A percentile compares a stretch with the other conserved stretches of the same genome.
phyloP scores from a whole-genome alignment of 2,888 invertebrate species.

The Saturnia japonica region DNA sequence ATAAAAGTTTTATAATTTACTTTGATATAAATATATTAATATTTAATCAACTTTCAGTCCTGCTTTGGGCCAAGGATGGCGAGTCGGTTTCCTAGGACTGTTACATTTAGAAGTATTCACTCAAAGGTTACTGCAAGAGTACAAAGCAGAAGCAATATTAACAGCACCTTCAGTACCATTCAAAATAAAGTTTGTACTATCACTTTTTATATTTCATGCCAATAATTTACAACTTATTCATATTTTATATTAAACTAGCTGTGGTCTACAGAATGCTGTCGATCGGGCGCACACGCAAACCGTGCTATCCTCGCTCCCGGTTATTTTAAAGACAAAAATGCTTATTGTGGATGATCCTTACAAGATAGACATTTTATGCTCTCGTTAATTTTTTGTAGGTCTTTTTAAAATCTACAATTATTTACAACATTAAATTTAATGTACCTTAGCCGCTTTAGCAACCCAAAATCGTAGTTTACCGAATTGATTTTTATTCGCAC shows the following conservation, averaged over 20 bases:
- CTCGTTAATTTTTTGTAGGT: no score
- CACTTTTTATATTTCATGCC: conserved; percentile 16
- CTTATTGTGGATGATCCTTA: no score
- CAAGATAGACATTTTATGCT: no score
- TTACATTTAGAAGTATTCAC: conserved; percentile 94
- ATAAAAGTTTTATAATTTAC: neutral
- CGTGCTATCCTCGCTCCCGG: no score
- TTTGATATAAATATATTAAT: neutral
- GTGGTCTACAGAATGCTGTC: no score
- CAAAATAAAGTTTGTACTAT: conserved; percentile 77
- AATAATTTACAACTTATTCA: neutral
- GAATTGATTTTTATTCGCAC: no score
- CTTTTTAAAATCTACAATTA: no score
- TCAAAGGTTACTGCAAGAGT: conserved; percentile 92
- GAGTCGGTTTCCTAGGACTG: conserved; percentile 92
- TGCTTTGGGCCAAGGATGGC: conserved; percentile 94
- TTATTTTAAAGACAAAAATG: no score
- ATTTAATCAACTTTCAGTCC: conserved; percentile 79
- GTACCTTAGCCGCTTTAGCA: no score
- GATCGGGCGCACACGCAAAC: no score
- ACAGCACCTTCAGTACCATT: conserved; percentile 95
- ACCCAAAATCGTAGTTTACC: no score
- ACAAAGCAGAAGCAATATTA: conserved; percentile 89
- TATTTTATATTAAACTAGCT: neutral
- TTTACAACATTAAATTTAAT: no score